phyloP scores from a whole-genome alignment of 92 coral and sea anemone genomes.

The Bergia sp. region DNA sequence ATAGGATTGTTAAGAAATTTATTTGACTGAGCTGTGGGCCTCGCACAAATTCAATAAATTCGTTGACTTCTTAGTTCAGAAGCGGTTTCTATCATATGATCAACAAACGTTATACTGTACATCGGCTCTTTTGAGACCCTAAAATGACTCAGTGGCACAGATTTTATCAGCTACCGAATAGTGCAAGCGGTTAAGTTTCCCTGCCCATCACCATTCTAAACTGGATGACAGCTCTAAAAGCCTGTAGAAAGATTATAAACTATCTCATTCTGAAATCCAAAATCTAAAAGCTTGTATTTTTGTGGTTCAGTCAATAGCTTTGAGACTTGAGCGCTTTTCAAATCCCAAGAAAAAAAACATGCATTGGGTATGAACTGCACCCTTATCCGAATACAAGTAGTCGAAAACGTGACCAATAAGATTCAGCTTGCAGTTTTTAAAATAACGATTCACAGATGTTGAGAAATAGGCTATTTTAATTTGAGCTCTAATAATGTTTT shows the following conservation, averaged over 20 bases:
- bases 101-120: constrained; percentile 4
- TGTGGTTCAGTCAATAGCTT: background rate
- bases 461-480: background rate
- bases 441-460: constrained; percentile 20
- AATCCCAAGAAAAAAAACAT: background rate
- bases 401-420: constrained; percentile 8
- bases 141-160: constrained; percentile 22
- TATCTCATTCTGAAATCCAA: background rate
- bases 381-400: too few relatives aligned
- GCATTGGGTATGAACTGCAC: too few relatives aligned
- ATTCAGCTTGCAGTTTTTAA: background rate
- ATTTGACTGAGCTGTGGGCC: constrained; percentile 2
- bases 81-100: constrained; percentile 15
- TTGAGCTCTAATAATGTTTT: constrained; percentile 25
- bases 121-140: constrained; percentile 14
- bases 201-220: background rate
- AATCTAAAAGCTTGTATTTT: background rate
- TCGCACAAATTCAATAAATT: constrained; percentile 23
- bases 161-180: constrained; percentile 9
- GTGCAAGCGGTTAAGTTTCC: constrained; percentile 6
- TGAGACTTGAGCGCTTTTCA: background rate
- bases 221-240: constrained; percentile 45
- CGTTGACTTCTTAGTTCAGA: background rate
- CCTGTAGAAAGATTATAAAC: constrained; percentile 25
- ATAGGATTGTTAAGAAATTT: background rate